A percentile compares a stretch with the other conserved stretches of the same genome.
These are phyloP conservation scores for Cheilosia soror DNA, from an alignment of 2,888 invertebrate species.

Conservation along the genomic window DNA sequence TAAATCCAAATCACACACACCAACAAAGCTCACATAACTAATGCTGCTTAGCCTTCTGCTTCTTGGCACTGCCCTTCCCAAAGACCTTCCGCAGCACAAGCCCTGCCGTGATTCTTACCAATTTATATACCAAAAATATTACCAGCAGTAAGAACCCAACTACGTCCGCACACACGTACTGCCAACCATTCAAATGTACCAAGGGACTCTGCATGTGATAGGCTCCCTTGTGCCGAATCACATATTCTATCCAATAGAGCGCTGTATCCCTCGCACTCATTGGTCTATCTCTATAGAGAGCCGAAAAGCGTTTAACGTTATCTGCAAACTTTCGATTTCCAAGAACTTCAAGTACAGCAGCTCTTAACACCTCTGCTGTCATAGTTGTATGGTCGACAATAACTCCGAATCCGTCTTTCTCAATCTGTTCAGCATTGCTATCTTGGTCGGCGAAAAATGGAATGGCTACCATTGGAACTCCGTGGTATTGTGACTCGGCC, in stretches of 20 bases:
- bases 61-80: conserved; percentile 62
- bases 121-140: conserved; percentile 60
- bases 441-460: conserved; percentile 92
- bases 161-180: conserved; percentile 84
- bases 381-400: conserved; percentile 28
- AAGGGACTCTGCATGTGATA: conserved; percentile 85
- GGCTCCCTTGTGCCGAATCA: conserved; percentile 86
- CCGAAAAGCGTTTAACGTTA: conserved; percentile 83
- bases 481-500: conserved; percentile 91
- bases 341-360: conserved; percentile 69
- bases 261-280: conserved; percentile 84
- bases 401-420: conserved; percentile 85
- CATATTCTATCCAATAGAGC: conserved; percentile 86
- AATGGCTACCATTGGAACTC: conserved; percentile 89
- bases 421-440: conserved; percentile 89
- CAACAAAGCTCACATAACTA: not conserved
- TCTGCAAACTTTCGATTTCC: conserved; percentile 77
- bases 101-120: conserved; percentile 1
- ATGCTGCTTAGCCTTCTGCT: conserved; percentile 75
- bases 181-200: conserved; percentile 83
- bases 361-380: conserved; percentile 34
- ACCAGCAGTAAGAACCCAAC: conserved; percentile 76
- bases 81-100: not conserved
- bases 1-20: no score
- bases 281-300: conserved; percentile 85